phyloP scores from a whole-genome alignment of 30 jellyfish, hydroid and myxozoan genomes.

The Pelagia noctiluca region DNA sequence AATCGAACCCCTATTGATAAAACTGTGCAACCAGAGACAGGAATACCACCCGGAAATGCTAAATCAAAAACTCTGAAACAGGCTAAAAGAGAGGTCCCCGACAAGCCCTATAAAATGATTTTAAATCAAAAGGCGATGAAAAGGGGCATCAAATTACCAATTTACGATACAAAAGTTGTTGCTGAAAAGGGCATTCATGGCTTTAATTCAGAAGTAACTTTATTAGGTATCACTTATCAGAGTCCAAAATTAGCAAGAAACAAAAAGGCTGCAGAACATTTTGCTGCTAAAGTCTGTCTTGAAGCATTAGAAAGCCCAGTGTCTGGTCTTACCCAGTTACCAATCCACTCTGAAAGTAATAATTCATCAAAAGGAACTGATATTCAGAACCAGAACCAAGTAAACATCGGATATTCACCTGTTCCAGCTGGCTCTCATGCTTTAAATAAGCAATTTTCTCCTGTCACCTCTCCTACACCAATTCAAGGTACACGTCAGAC shows the following conservation, averaged over 20 bases:
- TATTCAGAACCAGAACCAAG: neutral
- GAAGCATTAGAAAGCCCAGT: slow-evolving; percentile 34
- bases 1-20: too few species aligned
- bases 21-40: neutral
- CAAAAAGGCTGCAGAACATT: slow-evolving; percentile 46
- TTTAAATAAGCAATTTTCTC: too few species aligned
- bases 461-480: too few species aligned
- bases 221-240: neutral
- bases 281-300: slow-evolving; percentile 41
- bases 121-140: slow-evolving; percentile 22
- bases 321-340: too few species aligned
- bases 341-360: too few species aligned
- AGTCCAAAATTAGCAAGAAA: neutral
- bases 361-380: slow-evolving; percentile 2
- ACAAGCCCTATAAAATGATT: slow-evolving; percentile 10
- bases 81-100: slow-evolving; percentile 9
- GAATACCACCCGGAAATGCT: neutral
- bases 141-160: neutral
- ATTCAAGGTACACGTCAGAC: too few species aligned
- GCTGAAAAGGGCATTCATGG: neutral
- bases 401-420: too few species aligned
- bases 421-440: too few species aligned
- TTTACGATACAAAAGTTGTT: slow-evolving; percentile 3
- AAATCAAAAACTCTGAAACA: too few species aligned
- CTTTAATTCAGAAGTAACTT: slow-evolving; percentile 11